Conservation (phyloP, 2,888 invertebrate species). For the Petrophora chlorosata region DNA sequence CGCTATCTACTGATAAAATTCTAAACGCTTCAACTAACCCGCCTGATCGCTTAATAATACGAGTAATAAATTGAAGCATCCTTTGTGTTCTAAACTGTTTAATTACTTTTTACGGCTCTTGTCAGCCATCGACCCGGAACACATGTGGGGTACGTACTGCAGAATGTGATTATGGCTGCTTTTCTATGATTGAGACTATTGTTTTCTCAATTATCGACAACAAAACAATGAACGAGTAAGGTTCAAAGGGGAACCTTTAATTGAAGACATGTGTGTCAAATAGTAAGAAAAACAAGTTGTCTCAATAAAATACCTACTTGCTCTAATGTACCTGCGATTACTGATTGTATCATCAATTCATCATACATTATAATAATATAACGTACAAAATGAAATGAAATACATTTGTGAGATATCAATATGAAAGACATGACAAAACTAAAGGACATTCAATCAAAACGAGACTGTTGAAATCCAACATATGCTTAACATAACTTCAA, state of each 20-base stretch:
- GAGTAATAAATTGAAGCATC: conserved; percentile 39
- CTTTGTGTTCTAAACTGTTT: conserved; percentile 46
- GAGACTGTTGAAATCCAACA: conserved; percentile 27
- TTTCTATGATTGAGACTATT: conserved; percentile 11
- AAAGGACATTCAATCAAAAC: conserved; percentile 10
- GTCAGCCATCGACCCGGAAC: conserved; percentile 31
- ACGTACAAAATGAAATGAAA: too few species aligned
- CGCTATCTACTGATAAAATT: too few species aligned
- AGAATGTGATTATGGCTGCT: conserved; percentile 10
- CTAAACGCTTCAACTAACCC: background rate
- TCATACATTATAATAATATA: too few species aligned
- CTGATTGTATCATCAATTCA: too few species aligned
- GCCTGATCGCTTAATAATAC: conserved; percentile 3
- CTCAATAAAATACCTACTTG: background rate
- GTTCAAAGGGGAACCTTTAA: too few species aligned
- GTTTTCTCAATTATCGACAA: conserved; percentile 8
- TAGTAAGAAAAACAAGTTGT: background rate
- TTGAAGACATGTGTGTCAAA: too few species aligned
- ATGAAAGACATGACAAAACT: background rate
- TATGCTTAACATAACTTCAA: conserved; percentile 25
- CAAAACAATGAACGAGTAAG: background rate
- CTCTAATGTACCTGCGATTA: too few species aligned
- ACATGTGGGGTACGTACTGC: conserved; percentile 30
- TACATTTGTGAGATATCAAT: background rate
- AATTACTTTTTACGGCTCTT: conserved; percentile 52